A percentile compares a stretch with the other conserved stretches of the same genome.
Evolutionary conservation across 2,113 vertebrate species (phyloP).

Genomic region (Pollachius pollachius): DNA sequence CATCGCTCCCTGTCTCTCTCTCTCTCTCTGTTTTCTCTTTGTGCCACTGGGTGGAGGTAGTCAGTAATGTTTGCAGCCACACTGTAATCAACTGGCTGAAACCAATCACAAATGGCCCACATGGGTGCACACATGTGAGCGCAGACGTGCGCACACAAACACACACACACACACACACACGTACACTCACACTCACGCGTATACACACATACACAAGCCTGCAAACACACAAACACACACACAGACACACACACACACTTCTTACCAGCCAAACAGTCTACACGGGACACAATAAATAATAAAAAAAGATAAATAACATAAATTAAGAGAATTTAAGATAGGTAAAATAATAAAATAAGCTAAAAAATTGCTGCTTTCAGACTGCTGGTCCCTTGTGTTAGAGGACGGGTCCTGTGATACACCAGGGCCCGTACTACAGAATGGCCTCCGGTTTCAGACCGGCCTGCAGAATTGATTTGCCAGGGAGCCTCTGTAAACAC

Average conservation of each 20-base stretch:
- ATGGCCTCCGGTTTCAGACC: no score
- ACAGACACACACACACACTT: neutral
- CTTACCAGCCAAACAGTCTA: conserved; percentile 16
- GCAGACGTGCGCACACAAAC: no score
- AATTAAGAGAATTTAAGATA: no score
- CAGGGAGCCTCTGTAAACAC: conserved; percentile 29
- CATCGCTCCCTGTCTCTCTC: neutral
- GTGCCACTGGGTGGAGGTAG: conserved; percentile 78
- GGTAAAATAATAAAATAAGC: conserved; percentile 9
- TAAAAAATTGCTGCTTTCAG: conserved; percentile 6
- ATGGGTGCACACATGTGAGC: no score
- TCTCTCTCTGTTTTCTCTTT: conserved; percentile 44
- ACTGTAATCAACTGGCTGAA: conserved; percentile 41
- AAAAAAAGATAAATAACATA: conserved; percentile 7
- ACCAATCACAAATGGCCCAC: conserved; percentile 40
- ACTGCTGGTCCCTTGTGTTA: conserved; percentile 6
- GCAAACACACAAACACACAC: neutral
- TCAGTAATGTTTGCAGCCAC: conserved; percentile 65
- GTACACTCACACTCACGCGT: neutral
- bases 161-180: no score
- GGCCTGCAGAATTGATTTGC: conserved; percentile 36
- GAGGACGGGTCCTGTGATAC: no score
- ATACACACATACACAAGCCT: no score
- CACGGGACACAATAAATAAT: conserved; percentile 16
- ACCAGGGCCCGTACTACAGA: no score